These are phyloP conservation scores for Platysteira castanea DNA, from an alignment of 2,113 vertebrate species.

Conservation along the genomic window DNA sequence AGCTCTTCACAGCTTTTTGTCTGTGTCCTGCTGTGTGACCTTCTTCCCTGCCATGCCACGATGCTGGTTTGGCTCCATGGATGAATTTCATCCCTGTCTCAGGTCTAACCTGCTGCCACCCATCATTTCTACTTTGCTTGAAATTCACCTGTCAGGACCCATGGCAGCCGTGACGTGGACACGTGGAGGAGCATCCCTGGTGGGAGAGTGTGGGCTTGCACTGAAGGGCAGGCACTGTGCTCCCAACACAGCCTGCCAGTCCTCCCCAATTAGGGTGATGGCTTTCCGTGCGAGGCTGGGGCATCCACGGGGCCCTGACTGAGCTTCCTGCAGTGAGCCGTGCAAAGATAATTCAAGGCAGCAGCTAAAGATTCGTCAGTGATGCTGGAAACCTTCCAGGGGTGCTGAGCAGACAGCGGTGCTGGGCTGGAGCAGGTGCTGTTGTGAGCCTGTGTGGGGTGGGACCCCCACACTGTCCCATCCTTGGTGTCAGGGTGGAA, in stretches of 20 bases:
- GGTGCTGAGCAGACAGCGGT: background rate
- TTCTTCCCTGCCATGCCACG: background rate
- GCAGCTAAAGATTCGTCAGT: background rate
- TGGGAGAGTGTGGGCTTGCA: background rate
- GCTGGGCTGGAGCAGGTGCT: background rate
- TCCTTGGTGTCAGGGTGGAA: rapidly evolving
- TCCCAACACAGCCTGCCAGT: background rate
- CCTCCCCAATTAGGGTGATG: background rate
- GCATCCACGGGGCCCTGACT: background rate
- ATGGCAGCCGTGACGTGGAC: rapidly evolving
- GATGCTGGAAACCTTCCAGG: background rate
- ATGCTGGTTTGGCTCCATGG: rapidly evolving
- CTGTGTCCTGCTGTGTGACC: background rate
- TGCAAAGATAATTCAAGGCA: background rate
- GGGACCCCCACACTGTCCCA: background rate
- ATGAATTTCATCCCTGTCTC: background rate
- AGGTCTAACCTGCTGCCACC: background rate
- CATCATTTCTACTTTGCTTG: background rate
- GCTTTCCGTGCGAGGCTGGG: background rate
- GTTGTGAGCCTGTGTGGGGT: rapidly evolving
- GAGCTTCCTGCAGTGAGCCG: background rate
- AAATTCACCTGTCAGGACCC: background rate
- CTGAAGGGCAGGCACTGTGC: background rate
- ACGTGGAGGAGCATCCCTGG: background rate
- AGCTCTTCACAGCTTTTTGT: background rate